Base-by-base conservation (phyloP, 2,797 vertebrate species). In the Taenioides sp. region DNA sequence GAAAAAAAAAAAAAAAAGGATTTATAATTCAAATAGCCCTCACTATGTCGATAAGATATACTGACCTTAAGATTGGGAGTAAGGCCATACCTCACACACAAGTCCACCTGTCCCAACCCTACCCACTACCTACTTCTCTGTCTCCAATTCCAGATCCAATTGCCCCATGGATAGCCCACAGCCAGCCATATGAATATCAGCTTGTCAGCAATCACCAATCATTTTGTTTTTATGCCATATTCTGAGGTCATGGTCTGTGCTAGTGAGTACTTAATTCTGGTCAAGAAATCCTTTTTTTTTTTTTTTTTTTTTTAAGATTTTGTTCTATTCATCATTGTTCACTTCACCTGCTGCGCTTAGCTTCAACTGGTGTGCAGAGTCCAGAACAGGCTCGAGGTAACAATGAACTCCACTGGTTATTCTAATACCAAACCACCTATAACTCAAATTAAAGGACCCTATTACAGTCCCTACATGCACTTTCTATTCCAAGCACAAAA, bases 371-470 rank as follows among this genome's bases (percentile, higher is more conserved):
- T 69, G 27, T 17, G 47, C 31, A 74, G 7, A 7, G 58, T 65
- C 31, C 31, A 40, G 67, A 73, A n/a, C 47, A 58, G 52, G 17
- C 28, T 78, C 67, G 4, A 70, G 28, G 52, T 40, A 61, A 63
- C 67, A 79, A 55, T 47, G 55, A 49, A 69, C 31, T 47, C 54
- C 54, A 11, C 10, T 14, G 22, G 54, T 25, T 57, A 57, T 57
- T 57, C 54, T 22, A 57, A 57, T 23, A 57, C 22, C 20, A 20
- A 22, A 54, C 50, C 18, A 54, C 7, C 50, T 22, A 23, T 40
- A 43, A 14, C n/a, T 6, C 55, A 63, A 77, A 57, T 70, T 67
- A 60, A 73, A 47, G 7, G 0, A 14, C 2, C 28, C 23, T 43
- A 57, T 74, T 67, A 64, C 55, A 17, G 31, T 67, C 34, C 52